Evolutionary conservation across 2,113 vertebrate genomes (phyloP).

Genomic region (Nibea albiflora): DNA sequence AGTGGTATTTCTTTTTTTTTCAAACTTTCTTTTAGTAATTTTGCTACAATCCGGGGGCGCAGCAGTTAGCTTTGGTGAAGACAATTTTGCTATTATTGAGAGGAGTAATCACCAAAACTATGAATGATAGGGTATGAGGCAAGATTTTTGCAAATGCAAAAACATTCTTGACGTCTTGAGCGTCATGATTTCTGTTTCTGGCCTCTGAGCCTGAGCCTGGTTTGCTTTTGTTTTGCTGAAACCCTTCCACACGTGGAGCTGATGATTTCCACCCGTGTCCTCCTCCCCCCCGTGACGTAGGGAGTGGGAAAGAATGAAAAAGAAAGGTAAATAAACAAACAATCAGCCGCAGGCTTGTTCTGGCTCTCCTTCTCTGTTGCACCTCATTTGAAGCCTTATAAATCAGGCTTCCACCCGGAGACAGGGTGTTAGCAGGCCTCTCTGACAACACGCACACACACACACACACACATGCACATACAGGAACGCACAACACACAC

Average conservation of each 20-base stretch:
- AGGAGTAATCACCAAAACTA: background rate
- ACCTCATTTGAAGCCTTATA: slow-evolving; percentile 83
- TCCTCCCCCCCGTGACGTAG: slow-evolving; percentile 23
- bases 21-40: background rate
- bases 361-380: slow-evolving; percentile 78
- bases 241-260: slow-evolving; percentile 53
- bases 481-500: slow-evolving; percentile 35
- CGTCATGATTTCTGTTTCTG: background rate
- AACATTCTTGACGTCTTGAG: background rate
- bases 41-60: background rate
- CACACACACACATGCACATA: background rate
- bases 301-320: slow-evolving; percentile 41
- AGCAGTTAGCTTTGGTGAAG: background rate
- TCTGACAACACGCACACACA: slow-evolving; percentile 50
- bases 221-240: slow-evolving; percentile 61
- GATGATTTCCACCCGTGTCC: slow-evolving; percentile 59
- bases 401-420: slow-evolving; percentile 82
- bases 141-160: background rate
- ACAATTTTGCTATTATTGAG: background rate
- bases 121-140: background rate
- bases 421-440: slow-evolving; percentile 80
- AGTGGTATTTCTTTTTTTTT: no score
- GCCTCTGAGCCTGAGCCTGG: slow-evolving; percentile 10
- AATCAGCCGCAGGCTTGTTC: slow-evolving; percentile 78
- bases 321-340: slow-evolving; percentile 83